Evolutionary conservation across 2,113 vertebrate genomes (phyloP).

Genomic region (Polypterus bichir): DNA sequence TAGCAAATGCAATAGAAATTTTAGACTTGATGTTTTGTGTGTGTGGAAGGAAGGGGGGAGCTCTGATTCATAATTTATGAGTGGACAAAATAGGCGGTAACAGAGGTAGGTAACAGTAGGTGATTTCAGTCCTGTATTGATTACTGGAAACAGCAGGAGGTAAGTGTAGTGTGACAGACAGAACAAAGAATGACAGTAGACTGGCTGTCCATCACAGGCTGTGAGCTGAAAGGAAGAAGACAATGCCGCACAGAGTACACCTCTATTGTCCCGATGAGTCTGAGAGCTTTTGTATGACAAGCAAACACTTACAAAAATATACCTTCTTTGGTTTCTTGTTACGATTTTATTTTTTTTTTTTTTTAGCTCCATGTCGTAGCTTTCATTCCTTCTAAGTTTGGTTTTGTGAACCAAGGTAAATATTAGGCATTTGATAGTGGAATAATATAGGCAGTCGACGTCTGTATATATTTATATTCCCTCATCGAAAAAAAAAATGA

Average conservation of each 20-base stretch:
- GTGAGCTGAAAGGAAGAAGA: slow-evolving; percentile 36
- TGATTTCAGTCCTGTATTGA: slow-evolving; percentile 92
- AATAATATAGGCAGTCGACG: no score
- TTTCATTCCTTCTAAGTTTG: no score
- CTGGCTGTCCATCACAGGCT: slow-evolving; percentile 48
- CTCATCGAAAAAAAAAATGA: no score
- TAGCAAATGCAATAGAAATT: slow-evolving; percentile 97
- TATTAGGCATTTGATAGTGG: no score
- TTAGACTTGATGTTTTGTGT: slow-evolving; percentile 78
- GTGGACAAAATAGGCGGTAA: slow-evolving; percentile 92
- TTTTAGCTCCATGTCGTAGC: no score
- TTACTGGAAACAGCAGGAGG: slow-evolving; percentile 90
- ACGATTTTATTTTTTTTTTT: no score
- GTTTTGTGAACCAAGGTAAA: no score
- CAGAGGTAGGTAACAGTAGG: slow-evolving; percentile 76
- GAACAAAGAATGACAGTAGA: slow-evolving; percentile 63
- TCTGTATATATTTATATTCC: no score
- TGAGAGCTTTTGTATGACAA: no score
- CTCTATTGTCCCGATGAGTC: slow-evolving; percentile 42
- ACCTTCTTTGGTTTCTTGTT: no score
- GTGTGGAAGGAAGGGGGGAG: slow-evolving; percentile 25
- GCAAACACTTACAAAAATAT: no score
- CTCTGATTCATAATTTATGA: slow-evolving; percentile 90
- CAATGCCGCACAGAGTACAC: slow-evolving; percentile 42
- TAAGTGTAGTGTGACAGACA: slow-evolving; percentile 81